Conservation (phyloP, 2,888 invertebrate species). For the Sphaerophoria taeniata region DNA sequence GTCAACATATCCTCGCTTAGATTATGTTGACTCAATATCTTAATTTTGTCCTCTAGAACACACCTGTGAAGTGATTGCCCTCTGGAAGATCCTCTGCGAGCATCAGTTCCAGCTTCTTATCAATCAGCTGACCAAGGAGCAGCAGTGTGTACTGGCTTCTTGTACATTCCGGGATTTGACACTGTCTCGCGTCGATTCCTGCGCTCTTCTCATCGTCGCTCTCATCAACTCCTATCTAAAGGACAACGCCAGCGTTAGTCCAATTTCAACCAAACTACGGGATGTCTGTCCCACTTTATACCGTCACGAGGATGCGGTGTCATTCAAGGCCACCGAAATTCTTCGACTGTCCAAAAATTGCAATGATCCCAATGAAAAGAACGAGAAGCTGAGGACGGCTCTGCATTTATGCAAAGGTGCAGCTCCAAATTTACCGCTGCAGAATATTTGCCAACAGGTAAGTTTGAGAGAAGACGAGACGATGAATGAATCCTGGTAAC, state of each 20-base stretch:
- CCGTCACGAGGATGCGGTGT: constrained; percentile 96
- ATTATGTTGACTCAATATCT: too few relatives aligned
- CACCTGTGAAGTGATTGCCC: constrained; percentile 93
- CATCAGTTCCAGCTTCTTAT: constrained; percentile 94
- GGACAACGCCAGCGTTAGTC: constrained; percentile 97
- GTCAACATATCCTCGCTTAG: too few relatives aligned
- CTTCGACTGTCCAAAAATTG: constrained; percentile 91
- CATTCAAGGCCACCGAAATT: constrained; percentile 97
- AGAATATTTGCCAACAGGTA: constrained; percentile 90
- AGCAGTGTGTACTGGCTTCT: constrained; percentile 86
- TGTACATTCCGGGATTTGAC: constrained; percentile 85
- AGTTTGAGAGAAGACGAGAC: neutral
- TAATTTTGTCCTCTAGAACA: constrained; percentile 83
- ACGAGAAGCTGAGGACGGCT: constrained; percentile 90
- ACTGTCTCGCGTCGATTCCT: constrained; percentile 85
- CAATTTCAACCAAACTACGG: constrained; percentile 93
- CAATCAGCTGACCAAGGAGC: constrained; percentile 87
- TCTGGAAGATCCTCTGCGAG: constrained; percentile 96
- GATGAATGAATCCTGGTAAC: neutral
- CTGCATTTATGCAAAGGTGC: constrained; percentile 94
- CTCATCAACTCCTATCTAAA: constrained; percentile 96
- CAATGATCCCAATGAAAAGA: constrained; percentile 89
- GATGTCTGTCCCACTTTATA: constrained; percentile 97
- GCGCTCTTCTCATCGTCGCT: constrained; percentile 90
- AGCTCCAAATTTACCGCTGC: constrained; percentile 92